Conservation (phyloP, 2,113 vertebrate species). For the Carlito syrichta region DNA sequence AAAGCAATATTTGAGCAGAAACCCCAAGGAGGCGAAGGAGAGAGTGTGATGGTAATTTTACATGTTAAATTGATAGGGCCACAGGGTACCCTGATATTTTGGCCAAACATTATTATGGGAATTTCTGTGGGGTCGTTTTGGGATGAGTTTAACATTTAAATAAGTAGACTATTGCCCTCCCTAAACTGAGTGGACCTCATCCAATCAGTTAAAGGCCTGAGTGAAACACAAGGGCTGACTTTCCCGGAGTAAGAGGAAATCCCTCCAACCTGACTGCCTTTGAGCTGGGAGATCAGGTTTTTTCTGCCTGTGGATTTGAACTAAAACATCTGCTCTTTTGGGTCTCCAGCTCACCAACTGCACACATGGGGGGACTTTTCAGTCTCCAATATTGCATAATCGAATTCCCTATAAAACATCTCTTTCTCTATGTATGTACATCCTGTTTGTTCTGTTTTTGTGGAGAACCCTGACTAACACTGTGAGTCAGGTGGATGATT, state of each 20-base stretch:
- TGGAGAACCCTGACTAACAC: neutral
- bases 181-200: neutral
- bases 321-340: neutral
- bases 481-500: neutral
- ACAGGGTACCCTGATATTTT: neutral
- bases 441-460: neutral
- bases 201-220: neutral
- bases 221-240: neutral
- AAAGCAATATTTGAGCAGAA: neutral
- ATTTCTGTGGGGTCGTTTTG: neutral
- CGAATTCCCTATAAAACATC: neutral
- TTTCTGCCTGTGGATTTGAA: neutral
- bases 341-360: neutral
- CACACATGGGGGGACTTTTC: neutral
- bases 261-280: neutral
- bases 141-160: neutral
- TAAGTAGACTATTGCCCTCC: neutral
- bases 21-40: neutral
- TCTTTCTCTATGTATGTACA: neutral
- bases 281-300: neutral
- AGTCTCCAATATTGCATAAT: neutral
- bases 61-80: neutral
- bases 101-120: neutral
- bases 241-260: neutral
- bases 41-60: neutral